Conservation (phyloP, 1,140 invertebrate genomes). For the Drosophila baimaii region DNA sequence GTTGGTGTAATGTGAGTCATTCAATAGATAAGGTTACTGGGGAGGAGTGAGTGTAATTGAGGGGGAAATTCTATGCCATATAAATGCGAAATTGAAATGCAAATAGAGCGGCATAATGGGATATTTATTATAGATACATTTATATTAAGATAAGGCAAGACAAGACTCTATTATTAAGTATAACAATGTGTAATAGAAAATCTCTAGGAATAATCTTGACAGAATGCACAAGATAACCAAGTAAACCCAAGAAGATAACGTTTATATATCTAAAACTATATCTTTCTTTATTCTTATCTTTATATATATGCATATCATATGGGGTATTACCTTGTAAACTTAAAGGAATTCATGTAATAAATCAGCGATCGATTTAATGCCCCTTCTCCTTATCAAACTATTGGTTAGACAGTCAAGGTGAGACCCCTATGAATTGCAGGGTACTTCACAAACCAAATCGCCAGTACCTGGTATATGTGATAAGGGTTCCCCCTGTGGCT, state of each 20-base stretch:
- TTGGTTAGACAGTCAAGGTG: constrained; percentile 7
- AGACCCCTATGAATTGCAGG: neutral
- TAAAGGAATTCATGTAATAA: neutral
- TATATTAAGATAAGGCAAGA: neutral
- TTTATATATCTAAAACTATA: constrained; percentile 9
- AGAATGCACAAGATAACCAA: neutral
- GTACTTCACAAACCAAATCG: constrained; percentile 38
- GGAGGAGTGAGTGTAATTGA: constrained; percentile 2
- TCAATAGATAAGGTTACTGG: constrained; percentile 13
- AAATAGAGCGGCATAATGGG: neutral
- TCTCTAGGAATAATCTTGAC: neutral
- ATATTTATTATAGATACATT: too few species aligned
- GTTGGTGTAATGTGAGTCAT: constrained; percentile 41
- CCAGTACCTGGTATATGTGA: constrained; percentile 23
- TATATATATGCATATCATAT: neutral
- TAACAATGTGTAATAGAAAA: neutral
- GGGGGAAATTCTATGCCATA: neutral
- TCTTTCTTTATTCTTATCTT: neutral
- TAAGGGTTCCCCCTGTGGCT: constrained; percentile 15
- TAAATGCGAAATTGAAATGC: neutral
- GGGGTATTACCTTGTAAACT: neutral
- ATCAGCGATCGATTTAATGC: constrained; percentile 14
- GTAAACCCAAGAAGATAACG: constrained; percentile 3
- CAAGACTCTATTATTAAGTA: neutral
- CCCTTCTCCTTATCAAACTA: neutral